phyloP scores from a whole-genome alignment of 1,140 invertebrate genomes.

The Cherax quadricarinatus region DNA sequence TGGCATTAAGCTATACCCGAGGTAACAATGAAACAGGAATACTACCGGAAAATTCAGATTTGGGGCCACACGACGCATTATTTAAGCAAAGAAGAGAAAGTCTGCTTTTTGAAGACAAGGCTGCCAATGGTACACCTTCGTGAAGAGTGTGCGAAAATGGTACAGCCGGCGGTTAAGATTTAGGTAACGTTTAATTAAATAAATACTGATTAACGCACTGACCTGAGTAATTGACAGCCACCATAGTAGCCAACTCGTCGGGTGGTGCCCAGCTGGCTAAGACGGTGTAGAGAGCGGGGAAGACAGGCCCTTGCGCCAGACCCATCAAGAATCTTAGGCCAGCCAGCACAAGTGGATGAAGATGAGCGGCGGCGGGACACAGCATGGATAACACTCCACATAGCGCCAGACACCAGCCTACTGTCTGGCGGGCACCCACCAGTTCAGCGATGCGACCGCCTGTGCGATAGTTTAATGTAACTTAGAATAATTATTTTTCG shows the following conservation, averaged over 20 bases:
- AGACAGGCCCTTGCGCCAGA: constrained; percentile 29
- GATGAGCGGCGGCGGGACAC: constrained; percentile 11
- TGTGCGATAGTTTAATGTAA: neutral
- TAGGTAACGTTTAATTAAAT: no score
- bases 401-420: neutral
- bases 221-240: constrained; percentile 17
- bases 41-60: no score
- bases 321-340: constrained; percentile 19
- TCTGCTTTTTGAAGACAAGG: no score
- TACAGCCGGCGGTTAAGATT: no score
- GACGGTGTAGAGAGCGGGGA: constrained; percentile 33
- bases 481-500: no score
- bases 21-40: no score
- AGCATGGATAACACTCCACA: constrained; percentile 20
- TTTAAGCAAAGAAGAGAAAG: no score
- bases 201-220: neutral
- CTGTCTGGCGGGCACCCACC: constrained; percentile 1
- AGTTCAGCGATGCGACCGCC: constrained; percentile 47
- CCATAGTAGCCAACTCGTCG: constrained; percentile 24
- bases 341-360: constrained; percentile 28
- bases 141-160: no score
- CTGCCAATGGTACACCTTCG: no score
- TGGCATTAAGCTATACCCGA: no score
- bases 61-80: no score
- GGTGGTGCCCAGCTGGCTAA: constrained; percentile 34